These are phyloP conservation scores for Holacanthella duospinosa DNA, from an alignment of 2,888 invertebrate genomes.

Conservation along the genomic window DNA sequence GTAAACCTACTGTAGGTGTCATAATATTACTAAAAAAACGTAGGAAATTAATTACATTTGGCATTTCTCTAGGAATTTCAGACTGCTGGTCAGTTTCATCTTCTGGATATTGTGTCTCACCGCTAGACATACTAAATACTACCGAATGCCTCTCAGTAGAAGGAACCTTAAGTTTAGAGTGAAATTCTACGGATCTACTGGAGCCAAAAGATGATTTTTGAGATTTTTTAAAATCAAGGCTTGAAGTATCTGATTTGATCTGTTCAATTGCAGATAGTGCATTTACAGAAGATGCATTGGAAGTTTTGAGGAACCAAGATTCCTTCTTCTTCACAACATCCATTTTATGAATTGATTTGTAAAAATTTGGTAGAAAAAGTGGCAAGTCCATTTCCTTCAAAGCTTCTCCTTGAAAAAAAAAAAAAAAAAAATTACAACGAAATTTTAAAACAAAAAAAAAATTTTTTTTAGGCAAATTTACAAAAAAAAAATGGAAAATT, in stretches of 20 bases:
- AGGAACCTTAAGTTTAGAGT: background rate
- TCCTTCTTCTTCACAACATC: background rate
- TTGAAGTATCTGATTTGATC: background rate
- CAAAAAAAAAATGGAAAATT: too few species aligned
- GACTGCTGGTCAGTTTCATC: background rate
- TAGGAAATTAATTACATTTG: background rate
- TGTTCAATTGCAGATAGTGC: background rate
- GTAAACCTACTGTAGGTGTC: background rate
- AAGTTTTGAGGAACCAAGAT: too few species aligned
- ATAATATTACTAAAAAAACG: background rate
- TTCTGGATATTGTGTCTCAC: background rate
- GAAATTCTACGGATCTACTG: background rate
- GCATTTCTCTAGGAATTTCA: background rate
- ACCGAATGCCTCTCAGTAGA: background rate
- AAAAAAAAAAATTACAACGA: too few species aligned
- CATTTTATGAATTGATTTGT: background rate
- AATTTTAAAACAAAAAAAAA: background rate
- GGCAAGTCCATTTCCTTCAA: slow-evolving; percentile 11
- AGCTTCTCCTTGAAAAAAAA: slow-evolving; percentile 8
- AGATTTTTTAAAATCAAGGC: background rate
- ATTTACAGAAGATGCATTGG: too few species aligned
- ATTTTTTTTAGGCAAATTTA: slow-evolving; percentile 1
- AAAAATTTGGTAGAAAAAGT: slow-evolving; percentile 10
- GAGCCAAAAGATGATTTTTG: background rate
- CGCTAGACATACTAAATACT: background rate